Conservation (phyloP, 2,888 invertebrate species). For the Cryptocephalus moraei region DNA sequence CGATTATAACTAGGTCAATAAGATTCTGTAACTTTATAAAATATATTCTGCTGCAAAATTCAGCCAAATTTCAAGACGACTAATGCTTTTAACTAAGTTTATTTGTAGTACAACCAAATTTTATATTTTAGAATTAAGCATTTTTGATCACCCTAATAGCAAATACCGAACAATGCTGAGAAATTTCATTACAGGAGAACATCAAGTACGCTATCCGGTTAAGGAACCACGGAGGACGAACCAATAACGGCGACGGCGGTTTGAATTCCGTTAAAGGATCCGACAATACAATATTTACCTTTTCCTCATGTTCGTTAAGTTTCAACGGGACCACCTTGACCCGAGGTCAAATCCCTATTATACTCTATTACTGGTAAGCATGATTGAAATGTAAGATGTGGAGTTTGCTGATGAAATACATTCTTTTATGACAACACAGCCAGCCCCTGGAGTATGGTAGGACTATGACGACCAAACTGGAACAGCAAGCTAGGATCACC, state of each 20-base stretch:
- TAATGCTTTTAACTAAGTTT: no score
- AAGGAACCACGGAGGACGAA: constrained; percentile 83
- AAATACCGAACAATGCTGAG: no score
- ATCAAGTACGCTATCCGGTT: constrained; percentile 81
- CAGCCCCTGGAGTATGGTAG: constrained; percentile 35
- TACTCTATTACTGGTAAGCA: constrained; percentile 73
- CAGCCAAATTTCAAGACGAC: no score
- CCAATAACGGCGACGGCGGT: constrained; percentile 92
- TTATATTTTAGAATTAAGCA: no score
- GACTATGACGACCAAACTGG: constrained; percentile 31
- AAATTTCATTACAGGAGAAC: constrained; percentile 68
- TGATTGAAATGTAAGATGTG: background rate
- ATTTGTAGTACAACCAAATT: no score
- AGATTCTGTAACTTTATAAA: no score
- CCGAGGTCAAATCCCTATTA: constrained; percentile 88
- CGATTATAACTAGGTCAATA: no score
- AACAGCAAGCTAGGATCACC: constrained; percentile 52
- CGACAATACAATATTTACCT: constrained; percentile 85
- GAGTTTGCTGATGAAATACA: background rate
- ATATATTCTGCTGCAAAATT: no score
- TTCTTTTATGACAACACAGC: constrained; percentile 15
- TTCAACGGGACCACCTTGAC: constrained; percentile 94
- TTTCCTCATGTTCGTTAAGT: constrained; percentile 83
- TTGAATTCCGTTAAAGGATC: constrained; percentile 80
- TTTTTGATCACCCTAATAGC: no score